Evolutionary conservation across 2,888 invertebrate genomes (phyloP), one percentile per base, ranked within the genome.

Genomic region (Dicycla oo): DNA sequence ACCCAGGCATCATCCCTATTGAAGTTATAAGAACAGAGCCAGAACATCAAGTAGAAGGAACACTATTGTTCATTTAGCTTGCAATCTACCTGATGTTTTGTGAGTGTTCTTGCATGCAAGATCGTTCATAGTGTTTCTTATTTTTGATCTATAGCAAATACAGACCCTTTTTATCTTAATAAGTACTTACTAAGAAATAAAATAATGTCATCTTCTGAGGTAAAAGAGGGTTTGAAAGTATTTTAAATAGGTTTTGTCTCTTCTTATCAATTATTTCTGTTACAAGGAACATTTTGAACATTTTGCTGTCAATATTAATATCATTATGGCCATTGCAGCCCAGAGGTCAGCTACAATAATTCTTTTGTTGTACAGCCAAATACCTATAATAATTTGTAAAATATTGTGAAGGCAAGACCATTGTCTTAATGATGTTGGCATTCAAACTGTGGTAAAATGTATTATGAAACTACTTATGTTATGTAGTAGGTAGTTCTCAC

Each of bases 401-500:
- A 30, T 61, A 76, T 15, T 56, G 20, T 69, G 15, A 30, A 51
- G 34, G 23, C 23, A 57, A 51, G 49, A 26, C n/a, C n/a, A n/a
- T n/a, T n/a, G n/a, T n/a, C n/a, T n/a, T 69, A 77, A 45, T 51
- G 11, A 20, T 64, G 34, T 13, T 79, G 40, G 56, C 38, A 77
- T 72, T 53, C 3, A 58, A 60, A 49, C 30, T 64, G 47, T 60
- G 23, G n/a, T 20, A 23, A 38, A 47, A 51, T 51, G 4, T 56
- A 10, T n/a, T 18, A 23, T 1, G 20, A 38, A 79, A 54, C 23
- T 51, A 56, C 40, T 64, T 53, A 18, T 26, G 10, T 3, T 49
- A 56, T 1, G 15, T 7, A 62, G 45, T 20, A 34, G 49, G 47
- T 69, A 73, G 23, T 75, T 68, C 91, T 91, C 90, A 96, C 96